These are phyloP conservation scores for Sebastes trivittatus DNA, from an alignment of 2,797 vertebrate genomes.

Conservation along the genomic window DNA sequence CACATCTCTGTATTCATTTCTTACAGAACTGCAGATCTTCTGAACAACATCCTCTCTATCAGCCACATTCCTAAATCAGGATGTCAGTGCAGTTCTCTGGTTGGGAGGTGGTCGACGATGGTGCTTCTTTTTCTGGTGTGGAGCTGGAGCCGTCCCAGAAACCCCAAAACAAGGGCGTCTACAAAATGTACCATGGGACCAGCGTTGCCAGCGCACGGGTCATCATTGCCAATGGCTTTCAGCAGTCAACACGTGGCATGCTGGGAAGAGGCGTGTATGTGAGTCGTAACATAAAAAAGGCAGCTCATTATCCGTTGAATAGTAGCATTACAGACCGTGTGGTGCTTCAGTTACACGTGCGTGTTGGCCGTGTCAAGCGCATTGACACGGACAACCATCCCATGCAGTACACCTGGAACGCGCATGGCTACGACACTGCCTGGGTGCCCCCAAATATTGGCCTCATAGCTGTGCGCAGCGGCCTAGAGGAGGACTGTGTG, in stretches of 20 bases:
- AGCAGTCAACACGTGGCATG: conserved; percentile 68
- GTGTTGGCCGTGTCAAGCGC: conserved; percentile 73
- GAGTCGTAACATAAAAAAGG: conserved; percentile 76
- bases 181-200: conserved; percentile 82
- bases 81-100: conserved; percentile 65
- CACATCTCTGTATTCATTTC: background rate
- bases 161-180: conserved; percentile 62
- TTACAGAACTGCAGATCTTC: background rate
- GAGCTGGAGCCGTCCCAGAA: conserved; percentile 53
- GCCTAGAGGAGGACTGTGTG: conserved; percentile 79
- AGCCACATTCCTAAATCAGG: background rate
- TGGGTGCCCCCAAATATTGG: conserved; percentile 79
- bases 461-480: conserved; percentile 68
- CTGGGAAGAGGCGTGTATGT: conserved; percentile 79
- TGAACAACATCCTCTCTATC: background rate
- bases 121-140: conserved; percentile 32
- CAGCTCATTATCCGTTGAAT: conserved; percentile 60
- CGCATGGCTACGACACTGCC: conserved; percentile 74
- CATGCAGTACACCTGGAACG: conserved; percentile 69
- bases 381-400: conserved; percentile 74
- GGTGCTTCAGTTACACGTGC: conserved; percentile 65
- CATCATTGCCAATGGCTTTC: conserved; percentile 73
- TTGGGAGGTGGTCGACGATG: conserved; percentile 68
- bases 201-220: conserved; percentile 44
- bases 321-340: conserved; percentile 17